Evolutionary conservation across 1,140 invertebrate genomes (phyloP).

Genomic region (Drosophila murphyi): DNA sequence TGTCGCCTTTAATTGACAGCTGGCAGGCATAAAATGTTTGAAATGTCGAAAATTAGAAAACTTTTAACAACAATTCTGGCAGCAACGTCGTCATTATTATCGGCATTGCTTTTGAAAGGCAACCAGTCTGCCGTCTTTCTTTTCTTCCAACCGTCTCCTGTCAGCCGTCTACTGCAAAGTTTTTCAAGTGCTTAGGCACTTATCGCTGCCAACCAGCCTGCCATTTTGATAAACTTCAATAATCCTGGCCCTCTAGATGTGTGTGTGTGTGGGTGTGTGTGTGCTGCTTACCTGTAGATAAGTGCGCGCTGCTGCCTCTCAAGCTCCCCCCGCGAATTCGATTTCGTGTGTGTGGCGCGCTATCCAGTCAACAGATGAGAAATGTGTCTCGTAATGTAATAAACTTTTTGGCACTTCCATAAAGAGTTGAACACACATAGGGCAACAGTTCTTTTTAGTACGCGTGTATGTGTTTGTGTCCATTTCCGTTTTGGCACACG

Average conservation of each 20-base stretch:
- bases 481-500: slow-evolving; percentile 74
- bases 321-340: slow-evolving; percentile 76
- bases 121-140: not conserved
- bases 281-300: slow-evolving; percentile 74
- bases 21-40: slow-evolving; percentile 77
- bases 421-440: slow-evolving; percentile 57
- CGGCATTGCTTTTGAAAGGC: slow-evolving; percentile 53
- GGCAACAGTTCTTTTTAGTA: slow-evolving; percentile 61
- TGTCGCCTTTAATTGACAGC: slow-evolving; percentile 80
- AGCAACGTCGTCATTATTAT: slow-evolving; percentile 66
- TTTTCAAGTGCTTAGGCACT: slow-evolving; percentile 80
- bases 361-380: slow-evolving; percentile 45
- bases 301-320: slow-evolving; percentile 52
- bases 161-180: slow-evolving; percentile 38
- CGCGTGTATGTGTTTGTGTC: slow-evolving; percentile 42
- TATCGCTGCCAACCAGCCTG: slow-evolving; percentile 68
- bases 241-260: slow-evolving; percentile 58
- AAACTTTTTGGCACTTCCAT: slow-evolving; percentile 59
- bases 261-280: slow-evolving; percentile 14
- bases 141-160: not conserved
- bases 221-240: slow-evolving; percentile 78
- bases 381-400: slow-evolving; percentile 62
- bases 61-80: slow-evolving; percentile 75
- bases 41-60: slow-evolving; percentile 83
- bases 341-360: slow-evolving; percentile 51